Evolutionary conservation across 2,888 invertebrate genomes (phyloP).

Genomic region (Strigamia crassipes): DNA sequence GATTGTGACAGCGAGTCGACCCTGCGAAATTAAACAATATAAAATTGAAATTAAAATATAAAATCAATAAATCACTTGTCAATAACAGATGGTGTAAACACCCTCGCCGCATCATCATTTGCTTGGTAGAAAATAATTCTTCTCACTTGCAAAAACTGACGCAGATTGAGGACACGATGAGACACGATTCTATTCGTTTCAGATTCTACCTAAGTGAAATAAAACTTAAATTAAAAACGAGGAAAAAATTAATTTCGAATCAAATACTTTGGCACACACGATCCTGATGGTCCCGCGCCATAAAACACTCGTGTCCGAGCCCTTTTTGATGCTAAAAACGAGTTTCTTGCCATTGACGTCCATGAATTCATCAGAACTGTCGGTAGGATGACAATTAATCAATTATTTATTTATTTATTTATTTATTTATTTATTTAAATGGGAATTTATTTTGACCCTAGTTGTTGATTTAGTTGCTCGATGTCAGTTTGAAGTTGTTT

Average conservation of each 20-base stretch:
- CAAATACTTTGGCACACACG: neutral
- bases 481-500: conserved; percentile 67
- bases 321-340: conserved; percentile 31
- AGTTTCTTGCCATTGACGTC: neutral
- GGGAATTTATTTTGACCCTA: conserved; percentile 58
- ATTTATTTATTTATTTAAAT: too few species aligned
- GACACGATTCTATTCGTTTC: conserved; percentile 64
- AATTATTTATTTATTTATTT: conserved; percentile 48
- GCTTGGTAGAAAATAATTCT: conserved; percentile 47
- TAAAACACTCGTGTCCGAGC: neutral
- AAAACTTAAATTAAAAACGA: neutral
- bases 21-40: neutral
- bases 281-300: conserved; percentile 20
- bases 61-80: neutral
- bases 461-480: conserved; percentile 68
- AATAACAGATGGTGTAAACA: neutral
- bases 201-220: conserved; percentile 60
- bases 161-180: conserved; percentile 67
- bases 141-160: conserved; percentile 68
- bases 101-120: conserved; percentile 29
- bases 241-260: neutral
- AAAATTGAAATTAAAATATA: neutral
- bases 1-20: neutral
- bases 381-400: neutral
- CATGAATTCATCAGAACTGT: neutral